Evolutionary conservation across 2,888 invertebrate genomes (phyloP), one percentile per base, ranked within the genome.

Genomic region (Tanypteryx hageni): DNA sequence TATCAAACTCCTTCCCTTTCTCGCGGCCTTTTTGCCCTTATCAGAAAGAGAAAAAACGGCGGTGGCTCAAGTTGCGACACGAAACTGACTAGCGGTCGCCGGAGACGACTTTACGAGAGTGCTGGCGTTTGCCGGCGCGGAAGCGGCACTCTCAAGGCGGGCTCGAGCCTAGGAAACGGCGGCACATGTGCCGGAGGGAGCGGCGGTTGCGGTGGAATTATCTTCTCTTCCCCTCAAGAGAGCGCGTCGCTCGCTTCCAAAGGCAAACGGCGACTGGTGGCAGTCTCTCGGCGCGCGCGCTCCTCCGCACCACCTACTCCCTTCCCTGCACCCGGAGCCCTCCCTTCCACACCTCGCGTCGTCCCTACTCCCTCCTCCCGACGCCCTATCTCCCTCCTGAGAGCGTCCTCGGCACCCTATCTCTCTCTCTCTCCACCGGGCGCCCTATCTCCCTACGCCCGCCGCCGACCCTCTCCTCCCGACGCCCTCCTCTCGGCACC

Each of bases 251-350:
- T 18, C 18, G 56, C 56, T 57, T 56, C 18, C 16, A n/a, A 22
- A 11, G 85, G 58, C 61, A 16, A 61, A 86, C 59, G 59, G 59
- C 86, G 59, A 61, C 85, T 58, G 85, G 22, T 22, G 57, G 85
- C n/a, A 58, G 57, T 16, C 22, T n/a, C 57, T 14, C 82, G 59
- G 59, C 86, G 59, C 16, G 61, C 44, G 86, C 7, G 85, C 16
- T 59, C 2, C 86, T 31, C 16, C 61, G 10, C 44, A 18, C 13
- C 31, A 27, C 59, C 86, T 58, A 59, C 89, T 61, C 89, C 44
- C 64, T 44, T 31, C 22, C 18, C 83, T 44, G 57, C 89, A 64
- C 61, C 31, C 89, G 18, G 27, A 57, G 61, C 13, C 10, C 27
- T 27, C 76, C 76, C 64, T 31, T 22, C 31, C n/a, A n/a, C n/a